Evolutionary conservation across 2,888 invertebrate species (phyloP), one percentile per base, ranked within the genome.

Genomic region (Drosophila yooni): DNA sequence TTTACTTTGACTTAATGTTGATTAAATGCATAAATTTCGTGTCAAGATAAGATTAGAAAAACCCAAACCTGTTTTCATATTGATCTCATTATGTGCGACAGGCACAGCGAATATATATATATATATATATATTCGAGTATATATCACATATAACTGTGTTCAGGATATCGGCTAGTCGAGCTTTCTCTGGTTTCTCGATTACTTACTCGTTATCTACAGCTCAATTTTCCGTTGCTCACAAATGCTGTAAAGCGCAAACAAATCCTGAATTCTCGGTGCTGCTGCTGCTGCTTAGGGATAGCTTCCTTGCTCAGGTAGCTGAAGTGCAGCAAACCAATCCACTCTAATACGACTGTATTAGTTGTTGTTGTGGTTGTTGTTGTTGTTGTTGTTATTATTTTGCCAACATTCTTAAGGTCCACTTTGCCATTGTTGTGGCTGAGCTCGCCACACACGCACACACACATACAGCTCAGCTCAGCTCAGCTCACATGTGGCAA

Each of bases 381-480:
- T 43, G 11, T 46, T 25, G 46, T 25, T 51, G 29, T n/a, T 43
- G 6, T 46, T 25, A 25, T 25, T 18, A 38, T 21, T 4, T 33
- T n/a, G 8, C 2, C n/a, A 25, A 7, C 54, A 25, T 56, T 18
- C 38, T 27, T 21, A 15, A 25, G 53, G 21, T 21, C 10, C 21
- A 25, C 15, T 21, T 25, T 25, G 6, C 34, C 25, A 46, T 46
- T 46, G 46, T 25, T 46, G 25, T 25, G 11, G 21, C 31, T 65
- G 29, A 40, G 40, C 40, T 43, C 11, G 38, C 29, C 36, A 38
- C 43, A 66, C 50, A 50, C 62, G 62, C 56, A 48, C 38, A 46
- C 38, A 61, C 36, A 40, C 46, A 27, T 7, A 15, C 13, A 46
- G 15, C 25, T 21, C 21, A 21, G 27, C 27, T 10, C 33, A 33